Conservation (phyloP, 2,113 vertebrate genomes). For the Eclectus roratus region DNA sequence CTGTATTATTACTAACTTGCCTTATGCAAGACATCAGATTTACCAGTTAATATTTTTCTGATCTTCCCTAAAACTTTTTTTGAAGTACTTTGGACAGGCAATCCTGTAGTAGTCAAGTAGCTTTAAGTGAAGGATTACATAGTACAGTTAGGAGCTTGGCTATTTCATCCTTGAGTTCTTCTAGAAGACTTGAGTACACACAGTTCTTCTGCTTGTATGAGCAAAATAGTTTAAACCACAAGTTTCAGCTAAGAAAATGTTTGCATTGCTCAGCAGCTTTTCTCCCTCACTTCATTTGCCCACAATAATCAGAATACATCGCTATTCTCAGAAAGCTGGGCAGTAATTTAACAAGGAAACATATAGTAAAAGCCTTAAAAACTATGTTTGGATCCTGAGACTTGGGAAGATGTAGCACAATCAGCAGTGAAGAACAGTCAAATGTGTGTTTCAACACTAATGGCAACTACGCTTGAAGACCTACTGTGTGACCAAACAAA, state of each 20-base stretch:
- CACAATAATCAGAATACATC: constrained; percentile 2
- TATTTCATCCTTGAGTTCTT: neutral
- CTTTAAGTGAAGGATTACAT: neutral
- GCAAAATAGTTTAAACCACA: neutral
- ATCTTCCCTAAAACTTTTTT: neutral
- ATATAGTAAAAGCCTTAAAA: constrained; percentile 17
- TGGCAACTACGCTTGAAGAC: neutral
- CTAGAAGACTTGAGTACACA: neutral
- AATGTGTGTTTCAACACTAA: constrained; percentile 8
- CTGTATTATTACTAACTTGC: neutral
- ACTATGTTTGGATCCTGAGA: constrained; percentile 32
- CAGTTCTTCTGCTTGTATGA: neutral
- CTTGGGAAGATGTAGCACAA: constrained; percentile 30
- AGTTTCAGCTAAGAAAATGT: constrained; percentile 39
- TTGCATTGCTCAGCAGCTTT: neutral
- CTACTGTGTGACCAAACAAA: neutral
- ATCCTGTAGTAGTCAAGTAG: neutral
- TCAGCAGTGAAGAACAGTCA: constrained; percentile 29
- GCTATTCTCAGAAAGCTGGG: constrained; percentile 20
- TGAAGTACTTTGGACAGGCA: neutral
- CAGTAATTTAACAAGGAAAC: constrained; percentile 38
- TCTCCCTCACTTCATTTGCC: neutral
- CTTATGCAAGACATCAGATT: neutral
- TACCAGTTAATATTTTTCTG: neutral
- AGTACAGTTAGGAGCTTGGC: neutral